Evolutionary conservation across 2,113 vertebrate species (phyloP), one percentile per base, ranked within the genome.

Genomic region (Dendrocopos noguchii): DNA sequence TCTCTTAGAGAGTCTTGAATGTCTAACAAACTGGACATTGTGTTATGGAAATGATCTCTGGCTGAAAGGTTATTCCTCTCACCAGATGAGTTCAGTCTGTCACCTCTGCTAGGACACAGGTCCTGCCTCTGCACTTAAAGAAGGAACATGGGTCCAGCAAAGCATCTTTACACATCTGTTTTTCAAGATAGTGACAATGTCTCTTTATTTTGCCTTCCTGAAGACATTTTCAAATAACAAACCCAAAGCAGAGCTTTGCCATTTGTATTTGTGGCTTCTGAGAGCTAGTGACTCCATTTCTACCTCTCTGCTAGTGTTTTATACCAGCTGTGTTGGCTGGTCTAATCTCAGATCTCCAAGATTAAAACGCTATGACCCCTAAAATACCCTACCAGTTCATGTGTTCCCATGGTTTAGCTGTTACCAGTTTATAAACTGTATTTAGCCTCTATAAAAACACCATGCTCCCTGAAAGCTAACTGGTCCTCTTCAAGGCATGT

Each of bases 341-440:
- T 93, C 57, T 95, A 86, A 95, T 94, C 75, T 95, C 67, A 31
- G 73, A 84, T 85, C 57, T 88, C 3, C 57, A 87, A 91, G 81
- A 87, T 92, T 87, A 92, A 94, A 91, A 94, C 92, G 84, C 68
- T 89, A 65, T 84, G 57, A 18, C 33, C 61, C 25, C 22, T 87
- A 63, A 87, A 92, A 87, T 89, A 95, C 93, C 84, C 52, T 60
- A 91, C 46, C 61, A 68, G 66, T 94, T 94, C 73, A 71, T 53
- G 29, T 29, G 39, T 89, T 91, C 68, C 56, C 52, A 33, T 77
- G 80, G 64, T 92, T 96, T 84, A 93, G 71, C 52, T 91, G 63
- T 76, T 72, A 88, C 66, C 66, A 74, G 47, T 90, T 91, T 25
- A 59, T 81, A 77, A 94, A 46, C 65, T 64, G 83, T 90, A 88